Evolutionary conservation across 2,888 invertebrate species (phyloP).

Genomic region (Formica aserva): DNA sequence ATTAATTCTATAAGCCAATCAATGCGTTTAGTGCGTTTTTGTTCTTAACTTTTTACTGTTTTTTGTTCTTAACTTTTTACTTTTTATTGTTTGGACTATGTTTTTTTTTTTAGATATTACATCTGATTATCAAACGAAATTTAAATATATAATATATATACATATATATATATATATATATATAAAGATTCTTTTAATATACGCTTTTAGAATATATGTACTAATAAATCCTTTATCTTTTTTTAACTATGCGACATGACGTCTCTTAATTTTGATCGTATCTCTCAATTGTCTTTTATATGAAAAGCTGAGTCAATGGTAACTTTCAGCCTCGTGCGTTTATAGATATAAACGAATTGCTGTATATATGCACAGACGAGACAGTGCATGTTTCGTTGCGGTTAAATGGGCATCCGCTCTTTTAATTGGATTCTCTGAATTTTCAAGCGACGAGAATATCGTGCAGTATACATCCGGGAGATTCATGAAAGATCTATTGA

Average conservation of each 20-base stretch:
- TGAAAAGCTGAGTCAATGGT: background rate
- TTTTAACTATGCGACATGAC: background rate
- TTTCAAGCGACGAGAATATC: conserved; percentile 36
- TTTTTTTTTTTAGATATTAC: background rate
- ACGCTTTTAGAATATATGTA: background rate
- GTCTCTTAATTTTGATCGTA: background rate
- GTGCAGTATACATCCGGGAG: background rate
- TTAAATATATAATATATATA: background rate
- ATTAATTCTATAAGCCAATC: background rate
- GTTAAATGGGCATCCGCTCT: conserved; percentile 42
- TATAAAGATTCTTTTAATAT: background rate
- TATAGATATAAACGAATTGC: background rate
- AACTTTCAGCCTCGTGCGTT: background rate
- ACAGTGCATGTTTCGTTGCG: conserved; percentile 26
- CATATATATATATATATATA: too few species aligned
- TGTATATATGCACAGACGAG: background rate
- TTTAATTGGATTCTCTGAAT: conserved; percentile 45
- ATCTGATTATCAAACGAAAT: background rate
- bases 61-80: background rate
- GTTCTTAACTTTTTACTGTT: background rate
- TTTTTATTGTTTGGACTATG: too few species aligned
- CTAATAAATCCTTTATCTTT: background rate
- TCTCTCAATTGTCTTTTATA: conserved; percentile 3
- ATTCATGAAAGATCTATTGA: conserved; percentile 9
- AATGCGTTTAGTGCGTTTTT: background rate